A percentile compares a stretch with the other conserved stretches of the same genome.
phyloP scores from a whole-genome alignment of 2,797 vertebrate species.

The Anguilla anguilla region DNA sequence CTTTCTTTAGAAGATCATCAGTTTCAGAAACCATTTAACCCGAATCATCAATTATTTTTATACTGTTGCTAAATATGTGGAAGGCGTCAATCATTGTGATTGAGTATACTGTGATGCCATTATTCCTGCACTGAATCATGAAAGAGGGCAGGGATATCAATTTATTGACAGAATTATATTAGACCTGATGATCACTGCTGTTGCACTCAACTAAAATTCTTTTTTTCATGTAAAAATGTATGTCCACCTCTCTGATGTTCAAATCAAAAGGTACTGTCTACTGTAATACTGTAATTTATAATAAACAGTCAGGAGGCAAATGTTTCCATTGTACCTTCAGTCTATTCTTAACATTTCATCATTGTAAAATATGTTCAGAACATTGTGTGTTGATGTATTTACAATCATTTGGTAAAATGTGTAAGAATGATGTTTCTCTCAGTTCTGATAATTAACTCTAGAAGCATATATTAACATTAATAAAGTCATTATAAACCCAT shows the following conservation, averaged over 20 bases:
- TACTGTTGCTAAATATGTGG: neutral
- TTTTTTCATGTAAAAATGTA: neutral
- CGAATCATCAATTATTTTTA: neutral
- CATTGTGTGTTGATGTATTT: constrained; percentile 39
- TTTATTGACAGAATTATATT: neutral
- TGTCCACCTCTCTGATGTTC: neutral
- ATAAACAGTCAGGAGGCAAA: constrained; percentile 16
- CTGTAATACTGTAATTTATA: constrained; percentile 39
- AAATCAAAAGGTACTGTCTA: constrained; percentile 31
- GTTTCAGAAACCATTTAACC: constrained; percentile 6
- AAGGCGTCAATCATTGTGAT: constrained; percentile 13
- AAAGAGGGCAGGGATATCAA: neutral
- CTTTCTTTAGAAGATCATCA: neutral
- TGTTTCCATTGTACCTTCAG: neutral
- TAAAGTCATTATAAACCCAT: neutral
- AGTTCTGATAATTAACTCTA: neutral
- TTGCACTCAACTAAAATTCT: neutral
- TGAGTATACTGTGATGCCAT: neutral
- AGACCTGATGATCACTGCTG: neutral
- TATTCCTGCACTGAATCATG: neutral
- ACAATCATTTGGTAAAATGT: neutral
- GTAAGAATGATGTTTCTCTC: neutral
- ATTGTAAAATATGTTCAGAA: constrained; percentile 12
- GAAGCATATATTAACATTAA: neutral
- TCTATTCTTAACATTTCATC: neutral